These are phyloP conservation scores for Prenolepis imparis DNA, from an alignment of 2,888 invertebrate species.

Conservation along the genomic window DNA sequence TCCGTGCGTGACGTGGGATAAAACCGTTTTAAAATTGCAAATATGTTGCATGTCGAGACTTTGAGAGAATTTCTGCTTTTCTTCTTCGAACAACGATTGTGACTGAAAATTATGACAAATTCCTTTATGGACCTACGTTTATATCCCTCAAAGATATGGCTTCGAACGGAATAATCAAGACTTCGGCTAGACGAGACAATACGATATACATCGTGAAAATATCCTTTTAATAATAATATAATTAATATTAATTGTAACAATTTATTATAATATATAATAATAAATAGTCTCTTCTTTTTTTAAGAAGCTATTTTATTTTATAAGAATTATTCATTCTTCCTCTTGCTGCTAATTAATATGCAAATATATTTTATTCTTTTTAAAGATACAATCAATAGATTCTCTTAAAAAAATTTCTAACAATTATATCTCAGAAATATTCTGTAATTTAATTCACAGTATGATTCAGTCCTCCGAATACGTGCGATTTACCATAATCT, in stretches of 20 bases:
- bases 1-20: slow-evolving; percentile 43
- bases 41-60: slow-evolving; percentile 44
- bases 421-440: neutral
- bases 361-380: neutral
- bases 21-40: slow-evolving; percentile 54
- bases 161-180: neutral
- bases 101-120: slow-evolving; percentile 1
- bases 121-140: neutral
- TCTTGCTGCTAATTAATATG: neutral
- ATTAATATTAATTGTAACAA: slow-evolving; percentile 5
- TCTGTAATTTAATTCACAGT: slow-evolving; percentile 29
- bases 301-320: neutral
- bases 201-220: neutral
- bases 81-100: slow-evolving; percentile 10
- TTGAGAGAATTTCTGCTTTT: slow-evolving; percentile 29
- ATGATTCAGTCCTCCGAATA: slow-evolving; percentile 7
- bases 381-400: neutral
- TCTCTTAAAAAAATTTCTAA: slow-evolving; percentile 1
- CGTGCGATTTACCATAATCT: slow-evolving; percentile 40
- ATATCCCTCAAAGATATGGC: neutral
- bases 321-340: neutral
- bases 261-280: neutral
- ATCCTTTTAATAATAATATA: neutral
- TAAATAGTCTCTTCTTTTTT: neutral
- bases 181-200: neutral